phyloP scores from a whole-genome alignment of 2,113 vertebrate species.

The Amia ocellicauda region DNA sequence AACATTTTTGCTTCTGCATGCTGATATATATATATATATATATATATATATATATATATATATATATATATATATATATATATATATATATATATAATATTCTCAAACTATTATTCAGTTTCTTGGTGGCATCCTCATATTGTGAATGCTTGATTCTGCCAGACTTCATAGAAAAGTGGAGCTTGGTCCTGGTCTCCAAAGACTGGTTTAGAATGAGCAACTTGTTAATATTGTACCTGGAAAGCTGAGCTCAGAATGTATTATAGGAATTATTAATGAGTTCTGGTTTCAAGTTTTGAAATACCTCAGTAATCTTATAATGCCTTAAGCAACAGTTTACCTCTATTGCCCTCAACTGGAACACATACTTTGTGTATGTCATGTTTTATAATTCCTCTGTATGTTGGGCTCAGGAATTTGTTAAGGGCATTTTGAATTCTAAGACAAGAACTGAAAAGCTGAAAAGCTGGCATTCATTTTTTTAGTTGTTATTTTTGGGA shows the following conservation, averaged over 20 bases:
- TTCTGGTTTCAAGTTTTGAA: constrained; percentile 4
- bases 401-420: constrained; percentile 17
- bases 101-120: too few species aligned
- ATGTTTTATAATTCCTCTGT: constrained; percentile 36
- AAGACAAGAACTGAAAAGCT: too few species aligned
- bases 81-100: too few species aligned
- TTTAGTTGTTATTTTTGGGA: too few species aligned
- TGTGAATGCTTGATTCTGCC: not conserved
- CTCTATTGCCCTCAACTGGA: constrained; percentile 34
- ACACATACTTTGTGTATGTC: constrained; percentile 35
- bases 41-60: too few species aligned
- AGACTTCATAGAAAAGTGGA: not conserved
- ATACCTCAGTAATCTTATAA: constrained; percentile 6
- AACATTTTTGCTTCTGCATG: too few species aligned
- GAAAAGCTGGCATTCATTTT: too few species aligned
- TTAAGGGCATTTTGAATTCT: not conserved
- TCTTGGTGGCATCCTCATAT: not conserved
- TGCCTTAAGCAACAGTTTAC: constrained; percentile 29
- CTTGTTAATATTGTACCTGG: constrained; percentile 8
- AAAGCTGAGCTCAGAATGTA: constrained; percentile 28
- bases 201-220: not conserved
- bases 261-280: constrained; percentile 45
- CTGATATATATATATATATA: too few species aligned
- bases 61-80: too few species aligned
- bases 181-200: not conserved